Percentiles rank a stretch among this genome's conserved stretches.
phyloP scores from a whole-genome alignment of 1,140 invertebrate genomes.

The Cepaea nemoralis region DNA sequence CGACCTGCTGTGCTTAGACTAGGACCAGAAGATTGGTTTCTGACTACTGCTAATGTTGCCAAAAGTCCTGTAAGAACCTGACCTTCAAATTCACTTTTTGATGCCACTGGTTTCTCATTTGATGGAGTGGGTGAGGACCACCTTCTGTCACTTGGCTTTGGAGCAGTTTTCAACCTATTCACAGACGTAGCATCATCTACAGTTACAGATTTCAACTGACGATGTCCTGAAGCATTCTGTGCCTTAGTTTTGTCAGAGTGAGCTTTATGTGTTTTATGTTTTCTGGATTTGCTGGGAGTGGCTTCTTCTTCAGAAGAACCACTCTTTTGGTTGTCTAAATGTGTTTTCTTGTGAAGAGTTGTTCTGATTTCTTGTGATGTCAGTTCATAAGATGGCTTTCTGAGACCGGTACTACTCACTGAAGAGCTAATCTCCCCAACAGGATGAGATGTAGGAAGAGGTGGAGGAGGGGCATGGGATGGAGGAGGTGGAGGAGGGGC shows the following conservation, averaged over 20 bases:
- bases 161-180: neutral
- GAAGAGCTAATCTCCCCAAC: neutral
- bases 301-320: neutral
- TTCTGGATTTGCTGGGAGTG: neutral
- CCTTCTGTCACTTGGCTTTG: neutral
- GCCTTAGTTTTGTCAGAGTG: neutral
- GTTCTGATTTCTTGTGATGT: neutral
- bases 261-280: neutral
- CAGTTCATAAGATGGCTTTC: neutral
- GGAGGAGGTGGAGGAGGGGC: no score
- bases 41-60: conserved; percentile 36
- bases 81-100: conserved; percentile 16
- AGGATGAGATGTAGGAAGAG: conserved; percentile 32
- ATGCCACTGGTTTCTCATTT: neutral
- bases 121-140: neutral
- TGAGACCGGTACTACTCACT: neutral
- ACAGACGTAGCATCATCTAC: neutral
- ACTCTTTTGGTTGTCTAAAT: neutral
- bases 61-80: conserved; percentile 40
- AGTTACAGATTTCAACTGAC: neutral
- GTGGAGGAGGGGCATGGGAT: conserved; percentile 37
- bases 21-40: neutral
- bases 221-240: neutral
- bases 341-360: neutral
- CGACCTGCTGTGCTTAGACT: neutral